Evolutionary conservation across 2,113 vertebrate genomes (phyloP).

Genomic region (Rhinopithecus roxellana): DNA sequence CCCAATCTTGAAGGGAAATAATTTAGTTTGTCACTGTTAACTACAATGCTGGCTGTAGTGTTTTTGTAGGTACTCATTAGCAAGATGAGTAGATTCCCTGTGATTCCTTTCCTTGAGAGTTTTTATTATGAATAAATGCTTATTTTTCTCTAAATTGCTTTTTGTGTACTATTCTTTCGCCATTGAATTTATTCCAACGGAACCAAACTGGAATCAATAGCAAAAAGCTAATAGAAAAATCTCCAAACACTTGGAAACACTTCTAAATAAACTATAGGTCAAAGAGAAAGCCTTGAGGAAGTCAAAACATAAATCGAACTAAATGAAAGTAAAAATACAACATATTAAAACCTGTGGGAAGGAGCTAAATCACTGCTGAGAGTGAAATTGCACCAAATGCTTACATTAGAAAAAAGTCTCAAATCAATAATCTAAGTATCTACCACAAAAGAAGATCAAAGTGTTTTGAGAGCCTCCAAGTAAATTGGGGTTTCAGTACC

Average conservation of each 20-base stretch:
- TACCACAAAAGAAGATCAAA: not conserved
- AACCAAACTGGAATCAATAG: not conserved
- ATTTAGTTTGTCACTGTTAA: not conserved
- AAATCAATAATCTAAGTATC: not conserved
- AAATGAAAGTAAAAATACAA: not conserved
- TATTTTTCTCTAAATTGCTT: not conserved
- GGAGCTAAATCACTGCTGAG: not conserved
- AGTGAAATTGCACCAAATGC: not conserved
- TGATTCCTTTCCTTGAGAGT: not conserved
- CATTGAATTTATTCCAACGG: not conserved
- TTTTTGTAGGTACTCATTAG: not conserved
- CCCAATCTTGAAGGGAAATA: not conserved
- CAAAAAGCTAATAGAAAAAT: not conserved
- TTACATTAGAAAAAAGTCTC: not conserved
- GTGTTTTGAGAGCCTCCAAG: too few species aligned
- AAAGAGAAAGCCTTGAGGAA: not conserved
- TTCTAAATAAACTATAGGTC: slow-evolving; percentile 7
- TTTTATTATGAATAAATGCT: not conserved
- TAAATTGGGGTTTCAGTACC: too few species aligned
- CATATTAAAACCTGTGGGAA: not conserved
- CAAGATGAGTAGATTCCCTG: not conserved
- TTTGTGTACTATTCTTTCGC: not conserved
- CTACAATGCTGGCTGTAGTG: not conserved
- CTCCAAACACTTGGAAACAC: not conserved
- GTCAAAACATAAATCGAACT: not conserved